A percentile compares a stretch with the other conserved stretches of the same genome.
Evolutionary conservation across 2,113 vertebrate genomes (phyloP).

Genomic region (Alosa alosa): DNA sequence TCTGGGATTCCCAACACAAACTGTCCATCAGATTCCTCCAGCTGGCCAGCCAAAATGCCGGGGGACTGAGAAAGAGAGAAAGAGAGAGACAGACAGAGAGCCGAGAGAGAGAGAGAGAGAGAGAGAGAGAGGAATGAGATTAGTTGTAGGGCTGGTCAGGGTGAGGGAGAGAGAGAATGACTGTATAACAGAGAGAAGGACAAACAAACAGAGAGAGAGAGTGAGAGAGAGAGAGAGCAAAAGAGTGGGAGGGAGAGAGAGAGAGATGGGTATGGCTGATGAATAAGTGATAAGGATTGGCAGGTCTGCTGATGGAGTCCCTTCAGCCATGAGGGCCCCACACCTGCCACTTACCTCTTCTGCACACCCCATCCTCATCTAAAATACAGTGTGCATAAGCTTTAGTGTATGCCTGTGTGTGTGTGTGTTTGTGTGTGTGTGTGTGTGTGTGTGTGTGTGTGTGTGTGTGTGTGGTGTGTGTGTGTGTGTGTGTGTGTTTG

Average conservation of each 20-base stretch:
- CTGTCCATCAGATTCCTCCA: constrained; percentile 40
- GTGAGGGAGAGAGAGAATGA: background rate
- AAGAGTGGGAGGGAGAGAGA: constrained; percentile 37
- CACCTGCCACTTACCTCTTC: background rate
- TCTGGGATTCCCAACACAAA: constrained; percentile 31
- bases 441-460: constrained; percentile 12
- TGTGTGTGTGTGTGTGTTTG: no score
- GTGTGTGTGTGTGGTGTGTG: no score
- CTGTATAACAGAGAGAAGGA: constrained; percentile 12
- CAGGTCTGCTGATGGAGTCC: constrained; percentile 45
- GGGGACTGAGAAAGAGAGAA: background rate
- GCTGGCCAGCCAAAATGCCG: constrained; percentile 1
- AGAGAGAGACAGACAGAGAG: no score
- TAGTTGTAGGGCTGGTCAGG: background rate
- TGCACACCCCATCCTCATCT: background rate
- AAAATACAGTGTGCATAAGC: no score
- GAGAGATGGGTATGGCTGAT: constrained; percentile 63
- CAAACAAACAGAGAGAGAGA: constrained; percentile 41
- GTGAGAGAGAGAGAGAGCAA: constrained; percentile 31
- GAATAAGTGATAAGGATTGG: constrained; percentile 77
- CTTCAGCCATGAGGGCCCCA: constrained; percentile 3
- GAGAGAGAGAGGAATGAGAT: background rate
- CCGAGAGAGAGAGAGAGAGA: background rate
- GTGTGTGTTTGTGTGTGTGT: constrained; percentile 17
- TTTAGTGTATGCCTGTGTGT: no score